Evolutionary conservation across 2,113 vertebrate species (phyloP), one percentile per base, ranked within the genome.

Genomic region (Silurus meridionalis): DNA sequence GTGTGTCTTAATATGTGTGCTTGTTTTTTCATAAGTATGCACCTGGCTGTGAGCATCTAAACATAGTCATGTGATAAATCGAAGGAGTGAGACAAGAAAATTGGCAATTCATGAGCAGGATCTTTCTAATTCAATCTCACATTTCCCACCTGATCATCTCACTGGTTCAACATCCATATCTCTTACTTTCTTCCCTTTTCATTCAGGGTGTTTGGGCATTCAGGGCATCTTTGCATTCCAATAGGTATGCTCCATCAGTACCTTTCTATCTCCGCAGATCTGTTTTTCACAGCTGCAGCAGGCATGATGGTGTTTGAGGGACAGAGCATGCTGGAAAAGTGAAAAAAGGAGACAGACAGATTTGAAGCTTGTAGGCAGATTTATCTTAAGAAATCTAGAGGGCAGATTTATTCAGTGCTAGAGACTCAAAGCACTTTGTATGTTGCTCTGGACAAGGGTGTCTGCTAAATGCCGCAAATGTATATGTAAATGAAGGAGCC

Each of bases 271-370:
- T 58, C 25, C 17, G 4, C 8, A 17, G n/a, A 55, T 28, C 15
- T 57, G 77, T 79, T 37, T 37, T 53, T 79, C n/a, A 61, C 57
- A 52, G 52, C 66, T 81, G n/a, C 67, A 74, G 58, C 21, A 81
- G 58, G 61, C 50, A 23, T 58, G 52, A 58, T 55, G n/a, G 79
- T 28, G 57, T 57, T 13, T 55, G 64, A 48, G 46, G 37, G 84
- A 71, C 83, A 84, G 57, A 64, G 66, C 52, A 61, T 71, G 74
- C 72, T 84, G 81, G 85, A 48, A 82, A 66, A 66, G 53, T 7
- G n/a, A 72, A 23, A n/a, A 13, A 71, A 89, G 89, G 90, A 88
- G 81, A 52, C 57, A 77, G 89, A 72, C 80, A 81, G 90, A 88
- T 91, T 91, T 91, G 92, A 37, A 37, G 37, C 37, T 37, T 37